These are phyloP conservation scores for Spodoptera frugiperda DNA, from an alignment of 1,140 invertebrate species.

Conservation along the genomic window DNA sequence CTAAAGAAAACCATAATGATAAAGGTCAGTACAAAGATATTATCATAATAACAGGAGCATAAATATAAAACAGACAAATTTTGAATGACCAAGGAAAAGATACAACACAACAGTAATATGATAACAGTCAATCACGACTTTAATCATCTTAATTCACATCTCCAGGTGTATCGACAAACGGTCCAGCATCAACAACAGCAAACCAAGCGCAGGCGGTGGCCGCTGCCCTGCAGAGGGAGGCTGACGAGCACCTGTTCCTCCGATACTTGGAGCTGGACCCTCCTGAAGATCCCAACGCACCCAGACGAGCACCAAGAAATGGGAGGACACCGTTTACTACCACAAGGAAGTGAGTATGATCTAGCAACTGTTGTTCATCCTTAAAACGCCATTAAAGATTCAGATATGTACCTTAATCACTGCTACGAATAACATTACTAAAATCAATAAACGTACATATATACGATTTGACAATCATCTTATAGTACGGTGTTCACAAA, in stretches of 20 bases:
- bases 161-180: conserved; percentile 72
- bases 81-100: too few relatives aligned
- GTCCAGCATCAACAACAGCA: conserved; percentile 63
- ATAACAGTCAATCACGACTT: too few relatives aligned
- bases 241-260: conserved; percentile 91
- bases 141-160: background rate
- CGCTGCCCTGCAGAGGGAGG: conserved; percentile 88
- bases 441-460: too few relatives aligned
- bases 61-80: background rate
- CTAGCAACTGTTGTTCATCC: background rate
- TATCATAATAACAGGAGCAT: conserved; percentile 1
- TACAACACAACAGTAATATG: too few relatives aligned
- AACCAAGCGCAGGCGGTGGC: conserved; percentile 72
- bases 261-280: conserved; percentile 93
- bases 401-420: too few relatives aligned
- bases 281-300: conserved; percentile 86
- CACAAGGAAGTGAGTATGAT: conserved; percentile 87
- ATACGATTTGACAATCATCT: too few relatives aligned
- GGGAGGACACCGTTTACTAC: conserved; percentile 94
- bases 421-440: too few relatives aligned
- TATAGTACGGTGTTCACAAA: too few relatives aligned
- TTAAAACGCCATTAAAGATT: conserved; percentile 13
- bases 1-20: conserved; percentile 76
- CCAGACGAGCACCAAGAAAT: conserved; percentile 84
- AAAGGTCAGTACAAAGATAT: conserved; percentile 63